Evolutionary conservation across 1,140 invertebrate species (phyloP), one percentile per base, ranked within the genome.

Genomic region (Lepidurus packardi): DNA sequence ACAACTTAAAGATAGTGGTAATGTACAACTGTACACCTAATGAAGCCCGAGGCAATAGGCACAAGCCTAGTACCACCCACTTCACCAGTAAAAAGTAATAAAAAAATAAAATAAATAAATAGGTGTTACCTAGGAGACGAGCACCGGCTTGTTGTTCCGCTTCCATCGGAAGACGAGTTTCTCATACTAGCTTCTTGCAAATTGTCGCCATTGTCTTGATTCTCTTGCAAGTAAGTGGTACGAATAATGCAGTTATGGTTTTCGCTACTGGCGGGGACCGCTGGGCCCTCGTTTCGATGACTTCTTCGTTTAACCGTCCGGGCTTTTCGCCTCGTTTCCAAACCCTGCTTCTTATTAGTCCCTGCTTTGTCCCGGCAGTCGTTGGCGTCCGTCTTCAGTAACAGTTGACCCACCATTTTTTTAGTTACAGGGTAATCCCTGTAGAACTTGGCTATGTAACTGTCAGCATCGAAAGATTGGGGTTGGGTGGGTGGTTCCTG

Each of bases 331-430:
- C 78, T n/a, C 45, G 43, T n/a, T 16, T 78, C 78, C 6, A 45
- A 24, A 4, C 25, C 65, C 5, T 16, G 44, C 44, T 53, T 65
- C 44, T 77, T 65, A 7, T 21, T 13, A 7, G 43, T 21, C 7
- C 34, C 42, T 0, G 43, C 76, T 41, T 13, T 45, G n/a, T 65
- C 34, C 34, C 34, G 34, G 34, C 34, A 3, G 34, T 34, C 21
- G 16, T 65, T 77, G 1, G 44, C 34, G 16, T 77, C 41, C 16
- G 45, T 47, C 43, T 77, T 77, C 13, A 53, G 16, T 11, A 65
- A 77, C 43, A 77, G 42, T 65, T 77, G 45, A 47, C 43, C 76
- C 25, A 65, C 76, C 76, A 77, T 45, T 45, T 65, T 77, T 45
- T 45, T 21, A 8, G 76, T 77, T 9, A 65, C 65, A 4, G 76